Evolutionary conservation across 2,888 invertebrate species (phyloP).

Genomic region (Pinctada fucata): DNA sequence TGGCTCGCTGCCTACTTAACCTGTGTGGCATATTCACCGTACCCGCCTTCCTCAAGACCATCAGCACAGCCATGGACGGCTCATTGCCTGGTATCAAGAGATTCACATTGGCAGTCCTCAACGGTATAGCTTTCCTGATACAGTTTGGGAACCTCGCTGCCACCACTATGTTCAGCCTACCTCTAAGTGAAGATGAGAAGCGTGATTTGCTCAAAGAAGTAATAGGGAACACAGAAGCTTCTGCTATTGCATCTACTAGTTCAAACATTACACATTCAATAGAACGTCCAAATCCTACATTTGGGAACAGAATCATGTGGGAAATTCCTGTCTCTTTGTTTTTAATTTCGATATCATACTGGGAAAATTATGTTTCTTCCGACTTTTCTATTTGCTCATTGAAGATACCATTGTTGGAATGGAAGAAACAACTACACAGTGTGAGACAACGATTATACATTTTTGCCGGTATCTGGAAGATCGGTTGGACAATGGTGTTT

Average conservation of each 20-base stretch:
- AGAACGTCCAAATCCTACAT: constrained; percentile 17
- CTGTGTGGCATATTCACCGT: constrained; percentile 65
- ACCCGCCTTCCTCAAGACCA: constrained; percentile 60
- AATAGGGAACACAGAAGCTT: constrained; percentile 15
- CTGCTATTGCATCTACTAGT: neutral
- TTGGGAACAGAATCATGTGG: constrained; percentile 45
- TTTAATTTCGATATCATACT: constrained; percentile 55
- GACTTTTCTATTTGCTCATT: constrained; percentile 51
- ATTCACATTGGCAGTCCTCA: constrained; percentile 46
- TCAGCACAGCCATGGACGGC: constrained; percentile 48
- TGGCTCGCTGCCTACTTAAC: constrained; percentile 66
- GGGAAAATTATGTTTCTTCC: constrained; percentile 62
- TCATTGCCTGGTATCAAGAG: constrained; percentile 44
- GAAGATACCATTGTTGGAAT: constrained; percentile 49
- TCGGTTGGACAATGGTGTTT: constrained; percentile 56
- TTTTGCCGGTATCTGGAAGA: constrained; percentile 62
- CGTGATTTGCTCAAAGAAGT: constrained; percentile 39
- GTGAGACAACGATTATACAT: constrained; percentile 60
- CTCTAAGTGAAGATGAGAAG: constrained; percentile 48
- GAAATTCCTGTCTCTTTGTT: constrained; percentile 59
- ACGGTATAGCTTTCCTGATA: constrained; percentile 55
- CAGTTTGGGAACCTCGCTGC: constrained; percentile 58
- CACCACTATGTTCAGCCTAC: constrained; percentile 48
- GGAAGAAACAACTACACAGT: constrained; percentile 60
- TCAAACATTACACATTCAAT: constrained; percentile 34